Evolutionary conservation across 2,888 invertebrate species (phyloP).

Genomic region (Cyaniris semiargus): DNA sequence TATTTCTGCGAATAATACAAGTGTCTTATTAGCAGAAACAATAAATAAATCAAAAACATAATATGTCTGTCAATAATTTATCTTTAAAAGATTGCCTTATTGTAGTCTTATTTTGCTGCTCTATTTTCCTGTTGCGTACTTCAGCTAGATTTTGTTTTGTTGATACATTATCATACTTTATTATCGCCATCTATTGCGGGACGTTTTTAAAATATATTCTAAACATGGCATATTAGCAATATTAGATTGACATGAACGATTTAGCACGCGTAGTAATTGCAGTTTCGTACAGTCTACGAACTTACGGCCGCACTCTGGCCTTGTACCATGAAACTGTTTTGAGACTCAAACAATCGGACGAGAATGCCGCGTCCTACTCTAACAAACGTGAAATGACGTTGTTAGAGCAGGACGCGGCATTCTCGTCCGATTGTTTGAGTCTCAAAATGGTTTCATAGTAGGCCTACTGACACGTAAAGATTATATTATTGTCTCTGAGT

Average conservation of each 20-base stretch:
- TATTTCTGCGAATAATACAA: background rate
- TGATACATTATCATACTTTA: conserved; percentile 6
- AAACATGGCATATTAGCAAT: no score
- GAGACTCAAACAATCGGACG: no score
- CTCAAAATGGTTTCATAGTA: no score
- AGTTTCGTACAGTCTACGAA: background rate
- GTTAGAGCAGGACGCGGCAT: no score
- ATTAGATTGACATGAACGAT: conserved; percentile 22
- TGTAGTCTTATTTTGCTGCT: background rate
- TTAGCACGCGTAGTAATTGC: background rate
- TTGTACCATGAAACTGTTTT: no score
- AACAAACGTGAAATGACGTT: no score
- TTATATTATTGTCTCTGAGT: no score
- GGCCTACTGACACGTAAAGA: no score
- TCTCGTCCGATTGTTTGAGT: no score
- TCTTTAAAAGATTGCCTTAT: background rate
- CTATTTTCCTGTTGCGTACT: background rate
- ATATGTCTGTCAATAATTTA: background rate
- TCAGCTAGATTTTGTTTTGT: background rate
- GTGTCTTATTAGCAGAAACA: background rate
- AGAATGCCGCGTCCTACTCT: no score
- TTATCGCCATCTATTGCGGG: background rate
- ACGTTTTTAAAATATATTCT: no score
- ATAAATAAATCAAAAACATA: background rate
- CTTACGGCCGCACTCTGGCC: no score